Percentiles rank a stretch among this genome's conserved stretches.
phyloP scores from a whole-genome alignment of 2,797 vertebrate genomes.

The Muscicapa striata region DNA sequence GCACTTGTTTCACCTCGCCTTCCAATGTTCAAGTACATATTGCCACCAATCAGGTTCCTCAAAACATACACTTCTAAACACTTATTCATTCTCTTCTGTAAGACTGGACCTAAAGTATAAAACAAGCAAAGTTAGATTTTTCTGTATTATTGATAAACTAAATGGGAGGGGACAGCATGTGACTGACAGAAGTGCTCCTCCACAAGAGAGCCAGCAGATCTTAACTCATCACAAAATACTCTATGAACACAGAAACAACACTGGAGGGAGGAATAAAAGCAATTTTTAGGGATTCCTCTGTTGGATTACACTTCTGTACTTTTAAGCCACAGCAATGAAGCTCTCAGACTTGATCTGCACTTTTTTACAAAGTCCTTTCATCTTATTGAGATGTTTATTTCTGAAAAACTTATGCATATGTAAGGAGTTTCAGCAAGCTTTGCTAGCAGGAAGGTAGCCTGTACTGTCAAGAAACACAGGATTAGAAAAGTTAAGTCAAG shows the following conservation, averaged over 20 bases:
- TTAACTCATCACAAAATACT: background rate
- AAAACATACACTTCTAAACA: background rate
- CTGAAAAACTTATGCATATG: background rate
- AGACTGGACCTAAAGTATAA: background rate
- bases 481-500: background rate
- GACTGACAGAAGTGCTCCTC: background rate
- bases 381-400: background rate
- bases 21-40: background rate
- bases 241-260: background rate
- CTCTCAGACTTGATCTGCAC: background rate
- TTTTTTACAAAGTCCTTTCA: background rate
- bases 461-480: background rate
- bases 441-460: background rate
- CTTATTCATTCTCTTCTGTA: background rate
- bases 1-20: background rate
- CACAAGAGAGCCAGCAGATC: background rate
- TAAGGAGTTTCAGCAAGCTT: background rate
- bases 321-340: background rate
- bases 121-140: background rate
- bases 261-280: background rate
- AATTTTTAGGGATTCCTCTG: background rate
- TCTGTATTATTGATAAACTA: background rate
- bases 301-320: background rate
- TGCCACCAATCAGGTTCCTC: background rate
- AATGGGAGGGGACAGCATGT: accelerated